Percentiles rank a stretch among this genome's conserved stretches.
Conservation (phyloP, 2,797 vertebrate genomes). For the Adrianichthys oophorus region DNA sequence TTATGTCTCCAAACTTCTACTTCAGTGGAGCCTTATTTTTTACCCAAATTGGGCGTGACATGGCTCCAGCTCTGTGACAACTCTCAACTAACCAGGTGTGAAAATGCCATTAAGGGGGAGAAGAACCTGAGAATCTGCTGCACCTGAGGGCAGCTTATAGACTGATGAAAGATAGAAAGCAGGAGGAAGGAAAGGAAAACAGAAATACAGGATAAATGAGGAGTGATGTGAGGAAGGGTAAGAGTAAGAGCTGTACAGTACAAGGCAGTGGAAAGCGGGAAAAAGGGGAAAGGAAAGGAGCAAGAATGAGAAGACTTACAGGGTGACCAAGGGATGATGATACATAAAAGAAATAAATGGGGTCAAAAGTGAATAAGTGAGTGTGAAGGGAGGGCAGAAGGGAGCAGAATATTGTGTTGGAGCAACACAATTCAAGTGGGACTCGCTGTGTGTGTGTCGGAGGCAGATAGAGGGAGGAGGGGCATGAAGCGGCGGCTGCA, state of each 20-base stretch:
- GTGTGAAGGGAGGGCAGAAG: slow-evolving; percentile 11
- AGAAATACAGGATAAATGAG: slow-evolving; percentile 2
- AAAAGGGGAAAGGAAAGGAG: slow-evolving; percentile 5
- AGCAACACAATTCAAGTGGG: slow-evolving; percentile 31
- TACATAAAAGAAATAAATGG: slow-evolving; percentile 44
- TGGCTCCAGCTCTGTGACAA: slow-evolving; percentile 23
- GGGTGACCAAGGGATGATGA: slow-evolving; percentile 18
- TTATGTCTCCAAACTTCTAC: slow-evolving; percentile 5
- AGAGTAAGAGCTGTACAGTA: neutral
- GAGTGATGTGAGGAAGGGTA: neutral
- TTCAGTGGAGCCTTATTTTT: slow-evolving; percentile 9
- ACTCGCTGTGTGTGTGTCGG: slow-evolving; percentile 10
- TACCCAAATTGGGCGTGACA: slow-evolving; percentile 21
- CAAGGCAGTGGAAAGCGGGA: neutral
- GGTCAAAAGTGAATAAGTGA: slow-evolving; percentile 31
- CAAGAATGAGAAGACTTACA: slow-evolving; percentile 13
- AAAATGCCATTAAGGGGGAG: slow-evolving; percentile 35
- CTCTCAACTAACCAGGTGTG: slow-evolving; percentile 37
- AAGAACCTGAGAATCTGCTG: slow-evolving; percentile 23
- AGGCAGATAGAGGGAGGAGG: slow-evolving; percentile 14
- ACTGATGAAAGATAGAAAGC: slow-evolving; percentile 28
- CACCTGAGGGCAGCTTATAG: slow-evolving; percentile 25
- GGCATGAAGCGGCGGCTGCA: slow-evolving; percentile 18
- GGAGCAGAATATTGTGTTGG: slow-evolving; percentile 10
- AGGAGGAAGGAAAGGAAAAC: neutral